A percentile compares a stretch with the other conserved stretches of the same genome.
Conservation (phyloP, 2,797 vertebrate species). For the Pyrocephalus nanus region DNA sequence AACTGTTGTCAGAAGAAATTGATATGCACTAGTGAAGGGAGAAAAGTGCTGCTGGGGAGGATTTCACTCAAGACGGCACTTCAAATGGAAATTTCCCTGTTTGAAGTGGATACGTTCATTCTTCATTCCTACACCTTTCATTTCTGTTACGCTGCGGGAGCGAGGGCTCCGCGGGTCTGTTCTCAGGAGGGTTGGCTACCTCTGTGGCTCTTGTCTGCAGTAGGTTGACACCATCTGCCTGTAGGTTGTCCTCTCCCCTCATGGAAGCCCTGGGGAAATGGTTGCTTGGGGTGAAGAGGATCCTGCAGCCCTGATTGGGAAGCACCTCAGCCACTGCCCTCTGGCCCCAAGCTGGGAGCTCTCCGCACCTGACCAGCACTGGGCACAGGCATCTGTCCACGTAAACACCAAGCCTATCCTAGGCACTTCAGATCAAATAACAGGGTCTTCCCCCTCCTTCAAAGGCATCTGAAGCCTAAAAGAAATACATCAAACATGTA, state of each 20-base stretch:
- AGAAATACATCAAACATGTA: conserved; percentile 56
- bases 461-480: conserved; percentile 15
- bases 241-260: neutral
- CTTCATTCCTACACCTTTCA: conserved; percentile 16
- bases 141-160: neutral
- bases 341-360: neutral
- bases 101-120: conserved; percentile 44
- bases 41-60: conserved; percentile 38
- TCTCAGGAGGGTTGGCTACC: neutral
- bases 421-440: neutral
- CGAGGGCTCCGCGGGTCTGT: neutral
- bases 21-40: neutral
- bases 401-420: neutral
- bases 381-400: neutral
- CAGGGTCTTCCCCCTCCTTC: neutral
- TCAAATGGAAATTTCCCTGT: conserved; percentile 70
- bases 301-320: neutral
- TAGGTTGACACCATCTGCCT: neutral
- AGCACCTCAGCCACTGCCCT: neutral
- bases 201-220: neutral
- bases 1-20: conserved; percentile 60
- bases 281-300: neutral
- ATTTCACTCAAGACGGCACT: conserved; percentile 46
- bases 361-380: neutral
- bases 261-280: neutral